These are phyloP conservation scores for Capreolus pygargus DNA, from an alignment of 2,113 vertebrate species.

Conservation along the genomic window DNA sequence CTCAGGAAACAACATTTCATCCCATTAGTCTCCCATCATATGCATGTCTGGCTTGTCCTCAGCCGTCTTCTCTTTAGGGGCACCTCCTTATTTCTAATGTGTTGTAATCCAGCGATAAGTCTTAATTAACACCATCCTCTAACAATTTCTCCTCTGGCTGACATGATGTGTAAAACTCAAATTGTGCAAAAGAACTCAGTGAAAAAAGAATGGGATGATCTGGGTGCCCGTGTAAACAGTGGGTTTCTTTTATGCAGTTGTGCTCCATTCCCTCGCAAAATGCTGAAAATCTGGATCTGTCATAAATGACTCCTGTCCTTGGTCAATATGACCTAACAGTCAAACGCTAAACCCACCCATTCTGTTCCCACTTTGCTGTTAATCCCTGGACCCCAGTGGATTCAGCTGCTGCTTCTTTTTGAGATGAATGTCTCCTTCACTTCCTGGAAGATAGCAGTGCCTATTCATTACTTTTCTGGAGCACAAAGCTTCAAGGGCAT, in stretches of 20 bases:
- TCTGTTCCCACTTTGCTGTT: background rate
- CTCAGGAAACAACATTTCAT: background rate
- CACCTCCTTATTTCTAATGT: background rate
- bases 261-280: background rate
- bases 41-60: background rate
- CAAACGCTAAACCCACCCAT: background rate
- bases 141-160: background rate
- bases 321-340: background rate
- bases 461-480: background rate
- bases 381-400: background rate
- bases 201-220: background rate
- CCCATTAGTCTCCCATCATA: background rate
- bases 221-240: background rate
- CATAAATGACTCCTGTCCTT: background rate
- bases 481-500: background rate
- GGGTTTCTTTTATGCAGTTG: background rate
- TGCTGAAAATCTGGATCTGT: background rate
- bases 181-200: background rate
- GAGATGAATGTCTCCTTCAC: background rate
- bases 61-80: background rate
- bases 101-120: background rate
- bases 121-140: background rate
- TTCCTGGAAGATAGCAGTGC: background rate
- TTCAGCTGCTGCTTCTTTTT: background rate
- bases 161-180: conserved; percentile 11